These are phyloP conservation scores for Fabriciana adippe DNA, from an alignment of 2,888 invertebrate species.

Conservation along the genomic window DNA sequence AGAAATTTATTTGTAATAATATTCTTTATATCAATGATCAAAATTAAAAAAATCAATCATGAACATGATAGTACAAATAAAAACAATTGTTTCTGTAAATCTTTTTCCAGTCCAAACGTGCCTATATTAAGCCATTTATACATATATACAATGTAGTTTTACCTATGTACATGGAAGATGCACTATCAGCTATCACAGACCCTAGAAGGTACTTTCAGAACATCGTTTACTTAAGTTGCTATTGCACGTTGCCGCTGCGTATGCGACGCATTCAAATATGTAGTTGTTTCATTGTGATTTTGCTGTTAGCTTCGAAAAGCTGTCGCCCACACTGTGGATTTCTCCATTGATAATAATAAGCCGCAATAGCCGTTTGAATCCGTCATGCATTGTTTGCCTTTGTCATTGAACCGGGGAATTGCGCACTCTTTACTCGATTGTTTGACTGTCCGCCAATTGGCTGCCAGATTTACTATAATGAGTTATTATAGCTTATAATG, in stretches of 20 bases:
- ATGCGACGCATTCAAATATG: slow-evolving; percentile 58
- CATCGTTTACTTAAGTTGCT: too few species aligned
- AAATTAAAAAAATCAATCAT: too few species aligned
- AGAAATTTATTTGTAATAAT: too few species aligned
- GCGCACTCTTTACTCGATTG: slow-evolving; percentile 53
- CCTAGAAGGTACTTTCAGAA: too few species aligned
- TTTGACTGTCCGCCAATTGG: slow-evolving; percentile 49
- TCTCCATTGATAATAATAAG: slow-evolving; percentile 74
- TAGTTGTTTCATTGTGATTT: slow-evolving; percentile 53
- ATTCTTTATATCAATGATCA: too few species aligned
- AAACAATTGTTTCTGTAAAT: too few species aligned
- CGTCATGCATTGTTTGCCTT: slow-evolving; percentile 65
- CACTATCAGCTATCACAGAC: too few species aligned
- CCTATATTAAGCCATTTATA: too few species aligned
- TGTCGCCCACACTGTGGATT: slow-evolving; percentile 68
- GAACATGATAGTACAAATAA: too few species aligned
- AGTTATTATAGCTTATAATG: background rate
- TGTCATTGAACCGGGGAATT: slow-evolving; percentile 68
- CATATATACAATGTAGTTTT: too few species aligned
- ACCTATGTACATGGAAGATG: too few species aligned
- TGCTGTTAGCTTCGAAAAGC: slow-evolving; percentile 53
- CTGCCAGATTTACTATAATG: slow-evolving; percentile 25
- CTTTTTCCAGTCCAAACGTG: too few species aligned
- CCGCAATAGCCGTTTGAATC: slow-evolving; percentile 61
- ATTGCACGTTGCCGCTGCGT: slow-evolving; percentile 32